These are phyloP conservation scores for Drosophila nigrodunni DNA, from an alignment of 1,140 invertebrate genomes.

Conservation along the genomic window DNA sequence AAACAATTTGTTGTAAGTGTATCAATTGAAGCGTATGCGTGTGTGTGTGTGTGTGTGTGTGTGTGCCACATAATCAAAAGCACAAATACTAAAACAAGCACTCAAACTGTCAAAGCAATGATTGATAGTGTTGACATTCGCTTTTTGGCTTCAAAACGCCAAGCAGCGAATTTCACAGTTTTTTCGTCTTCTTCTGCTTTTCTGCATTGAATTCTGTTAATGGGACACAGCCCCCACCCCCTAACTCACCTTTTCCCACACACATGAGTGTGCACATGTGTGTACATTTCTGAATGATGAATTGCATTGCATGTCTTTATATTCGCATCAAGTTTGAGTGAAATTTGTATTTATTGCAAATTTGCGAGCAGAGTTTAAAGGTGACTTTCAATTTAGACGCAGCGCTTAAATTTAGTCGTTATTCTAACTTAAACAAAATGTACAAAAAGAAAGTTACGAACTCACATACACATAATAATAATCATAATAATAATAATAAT, in stretches of 20 bases:
- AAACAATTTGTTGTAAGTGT: conserved; percentile 75
- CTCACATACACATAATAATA: background rate
- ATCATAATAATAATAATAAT: background rate
- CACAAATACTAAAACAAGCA: conserved; percentile 83
- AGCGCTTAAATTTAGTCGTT: background rate
- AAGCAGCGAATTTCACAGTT: conserved; percentile 32
- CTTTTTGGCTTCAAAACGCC: conserved; percentile 74
- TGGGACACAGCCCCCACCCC: conserved; percentile 50
- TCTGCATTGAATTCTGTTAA: conserved; percentile 78
- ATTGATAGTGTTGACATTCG: conserved; percentile 83
- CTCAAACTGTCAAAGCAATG: conserved; percentile 83
- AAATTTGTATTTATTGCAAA: conserved; percentile 73
- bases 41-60: conserved; percentile 22
- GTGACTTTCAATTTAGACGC: conserved; percentile 52
- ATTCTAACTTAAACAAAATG: conserved; percentile 14
- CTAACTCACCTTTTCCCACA: background rate
- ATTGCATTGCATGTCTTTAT: conserved; percentile 74
- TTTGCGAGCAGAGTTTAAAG: conserved; percentile 57
- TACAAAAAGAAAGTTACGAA: too few relatives aligned
- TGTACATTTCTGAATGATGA: conserved; percentile 68
- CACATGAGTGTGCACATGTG: background rate
- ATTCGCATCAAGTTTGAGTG: conserved; percentile 40
- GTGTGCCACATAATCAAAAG: conserved; percentile 78
- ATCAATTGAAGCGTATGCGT: conserved; percentile 66
- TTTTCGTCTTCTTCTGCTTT: conserved; percentile 60